Evolutionary conservation across 2,113 vertebrate genomes (phyloP), one percentile per base, ranked within the genome.

Genomic region (Tragelaphus scriptus): DNA sequence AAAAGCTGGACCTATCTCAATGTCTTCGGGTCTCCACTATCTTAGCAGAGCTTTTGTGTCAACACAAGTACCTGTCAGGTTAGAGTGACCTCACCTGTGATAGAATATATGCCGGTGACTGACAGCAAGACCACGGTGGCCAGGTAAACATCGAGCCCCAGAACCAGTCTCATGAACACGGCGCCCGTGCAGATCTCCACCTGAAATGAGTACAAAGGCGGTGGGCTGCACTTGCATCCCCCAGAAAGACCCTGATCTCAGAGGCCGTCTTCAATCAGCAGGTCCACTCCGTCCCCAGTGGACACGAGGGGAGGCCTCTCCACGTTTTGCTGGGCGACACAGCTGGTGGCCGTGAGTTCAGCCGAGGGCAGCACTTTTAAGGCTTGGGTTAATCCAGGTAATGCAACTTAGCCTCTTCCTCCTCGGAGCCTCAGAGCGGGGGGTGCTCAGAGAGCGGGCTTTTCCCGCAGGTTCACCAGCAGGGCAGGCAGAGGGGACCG

Each of bases 181-280:
- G 99, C 99, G 2, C 99, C 99, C 19, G 99, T 99, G 97, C 99
- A 99, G 98, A 99, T 98, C 97, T 99, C 99, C 61, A 99, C 99
- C 99, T 99, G 97, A 36, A 88, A 97, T 0, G 49, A 86, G 36
- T 0, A 32, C 49, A 40, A 30, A 65, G 80, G 32, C 21, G 15
- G 21, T 15, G 17, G 40, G 23, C 32, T 49, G 21, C 26, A 36
- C 40, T 13, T 81, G 21, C 13, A 1, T 49, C 49, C 63, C 36
- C 61, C 36, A 51, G 16, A 21, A 44, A 47, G 65, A 77, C 65
- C 44, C 12, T 6, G 65, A 58, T 6, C 61, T 88, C 13, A 30
- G 36, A 56, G 82, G 44, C 81, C 30, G 12, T 15, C 2, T n/a
- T 11, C 13, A 21, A 49, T 47, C 11, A 26, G 85, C 49, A 90